These are phyloP conservation scores for Elephantulus edwardii DNA, from an alignment of 2,113 vertebrate species.

Conservation along the genomic window DNA sequence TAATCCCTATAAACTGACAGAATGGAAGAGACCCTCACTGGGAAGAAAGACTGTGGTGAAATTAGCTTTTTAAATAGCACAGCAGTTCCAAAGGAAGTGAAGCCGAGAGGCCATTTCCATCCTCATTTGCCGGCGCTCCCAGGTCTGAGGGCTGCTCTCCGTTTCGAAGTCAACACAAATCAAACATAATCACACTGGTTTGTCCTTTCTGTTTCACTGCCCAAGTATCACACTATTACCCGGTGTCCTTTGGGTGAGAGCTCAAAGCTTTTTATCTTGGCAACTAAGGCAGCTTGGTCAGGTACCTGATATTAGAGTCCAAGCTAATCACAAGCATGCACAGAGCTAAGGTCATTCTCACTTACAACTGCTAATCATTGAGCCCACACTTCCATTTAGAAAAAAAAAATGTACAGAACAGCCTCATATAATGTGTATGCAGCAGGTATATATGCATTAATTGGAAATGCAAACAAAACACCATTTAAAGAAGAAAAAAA, in stretches of 20 bases:
- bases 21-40: slow-evolving; percentile 51
- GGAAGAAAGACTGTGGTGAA: slow-evolving; percentile 14
- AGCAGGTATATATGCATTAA: slow-evolving; percentile 74
- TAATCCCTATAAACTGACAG: slow-evolving; percentile 39
- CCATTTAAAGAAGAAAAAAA: slow-evolving; percentile 49
- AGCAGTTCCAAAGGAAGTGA: slow-evolving; percentile 24
- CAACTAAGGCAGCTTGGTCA: slow-evolving; percentile 73
- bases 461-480: slow-evolving; percentile 76
- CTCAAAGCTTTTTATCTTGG: slow-evolving; percentile 81
- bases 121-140: slow-evolving; percentile 64
- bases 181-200: slow-evolving; percentile 80
- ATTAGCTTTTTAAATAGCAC: slow-evolving; percentile 57
- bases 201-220: slow-evolving; percentile 89
- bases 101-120: slow-evolving; percentile 41
- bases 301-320: slow-evolving; percentile 84
- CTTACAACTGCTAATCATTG: slow-evolving; percentile 94
- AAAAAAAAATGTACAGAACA: slow-evolving; percentile 88
- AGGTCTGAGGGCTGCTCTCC: slow-evolving; percentile 77
- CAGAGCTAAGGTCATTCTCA: slow-evolving; percentile 90
- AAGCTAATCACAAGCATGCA: slow-evolving; percentile 88
- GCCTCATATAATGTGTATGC: slow-evolving; percentile 83
- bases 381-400: slow-evolving; percentile 90
- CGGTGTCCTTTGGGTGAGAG: slow-evolving; percentile 76
- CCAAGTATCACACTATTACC: slow-evolving; percentile 75
- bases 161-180: slow-evolving; percentile 84